Evolutionary conservation across 23 tunicate genomes (phyloP).

Genomic region (Halocynthia aurantium): DNA sequence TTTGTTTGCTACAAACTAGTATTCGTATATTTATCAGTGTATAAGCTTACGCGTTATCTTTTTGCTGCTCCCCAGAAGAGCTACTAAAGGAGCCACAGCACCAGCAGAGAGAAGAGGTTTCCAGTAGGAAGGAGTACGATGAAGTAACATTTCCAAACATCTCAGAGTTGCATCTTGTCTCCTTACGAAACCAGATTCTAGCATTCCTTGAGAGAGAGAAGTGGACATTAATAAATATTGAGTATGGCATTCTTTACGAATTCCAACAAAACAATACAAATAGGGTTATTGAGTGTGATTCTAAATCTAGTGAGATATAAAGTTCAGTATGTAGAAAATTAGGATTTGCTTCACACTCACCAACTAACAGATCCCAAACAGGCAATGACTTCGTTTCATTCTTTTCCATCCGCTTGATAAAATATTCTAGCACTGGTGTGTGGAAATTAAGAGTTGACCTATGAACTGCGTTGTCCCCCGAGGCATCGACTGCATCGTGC

Average conservation of each 20-base stretch:
- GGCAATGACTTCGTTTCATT: neutral
- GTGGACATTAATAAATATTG: neutral
- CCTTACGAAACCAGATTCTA: conserved; percentile 29
- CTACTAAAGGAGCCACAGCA: conserved; percentile 52
- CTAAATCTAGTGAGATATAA: too few species aligned
- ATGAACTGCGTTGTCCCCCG: conserved; percentile 45
- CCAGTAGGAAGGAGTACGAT: conserved; percentile 56
- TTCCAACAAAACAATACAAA: neutral
- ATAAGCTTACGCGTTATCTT: neutral
- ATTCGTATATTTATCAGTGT: too few species aligned
- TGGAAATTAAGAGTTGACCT: conserved; percentile 57
- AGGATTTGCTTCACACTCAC: conserved; percentile 11
- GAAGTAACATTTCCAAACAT: conserved; percentile 73
- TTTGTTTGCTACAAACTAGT: neutral
- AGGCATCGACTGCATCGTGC: conserved; percentile 32
- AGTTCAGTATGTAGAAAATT: too few species aligned
- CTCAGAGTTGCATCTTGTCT: conserved; percentile 74
- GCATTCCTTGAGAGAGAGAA: conserved; percentile 31
- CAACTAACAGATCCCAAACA: conserved; percentile 67
- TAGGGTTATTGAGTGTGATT: neutral
- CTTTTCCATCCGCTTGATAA: conserved; percentile 18
- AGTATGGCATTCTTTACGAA: neutral
- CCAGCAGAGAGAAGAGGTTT: conserved; percentile 43
- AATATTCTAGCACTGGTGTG: conserved; percentile 49
- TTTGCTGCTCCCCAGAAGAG: conserved; percentile 35